Evolutionary conservation across 2,797 vertebrate species (phyloP).

Genomic region (Sebastes flavidus): DNA sequence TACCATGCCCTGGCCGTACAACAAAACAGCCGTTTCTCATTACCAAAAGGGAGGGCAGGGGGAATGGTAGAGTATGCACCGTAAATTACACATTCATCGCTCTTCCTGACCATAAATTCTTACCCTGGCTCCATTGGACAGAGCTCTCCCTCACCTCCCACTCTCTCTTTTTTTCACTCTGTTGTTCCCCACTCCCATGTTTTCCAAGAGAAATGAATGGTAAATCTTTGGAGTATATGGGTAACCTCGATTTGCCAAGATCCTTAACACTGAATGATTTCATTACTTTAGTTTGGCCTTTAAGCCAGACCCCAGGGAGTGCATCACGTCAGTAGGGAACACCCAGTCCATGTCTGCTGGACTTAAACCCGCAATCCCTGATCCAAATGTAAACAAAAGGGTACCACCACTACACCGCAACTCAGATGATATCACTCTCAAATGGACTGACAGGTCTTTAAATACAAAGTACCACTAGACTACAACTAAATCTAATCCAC

Average conservation of each 20-base stretch:
- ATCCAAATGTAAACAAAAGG: conserved; percentile 37
- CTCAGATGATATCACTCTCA: background rate
- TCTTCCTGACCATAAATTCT: conserved; percentile 84
- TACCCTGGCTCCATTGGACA: conserved; percentile 70
- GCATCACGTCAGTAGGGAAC: conserved; percentile 45
- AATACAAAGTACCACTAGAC: background rate
- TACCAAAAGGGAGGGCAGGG: conserved; percentile 80
- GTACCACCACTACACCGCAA: background rate
- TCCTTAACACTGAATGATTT: conserved; percentile 66
- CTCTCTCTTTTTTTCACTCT: conserved; percentile 52
- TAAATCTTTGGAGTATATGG: conserved; percentile 62
- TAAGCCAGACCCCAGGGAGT: conserved; percentile 31
- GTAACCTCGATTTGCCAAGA: conserved; percentile 59
- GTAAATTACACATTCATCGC: conserved; percentile 84
- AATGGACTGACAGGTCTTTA: background rate
- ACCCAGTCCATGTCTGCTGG: conserved; percentile 35
- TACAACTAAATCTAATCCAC: background rate
- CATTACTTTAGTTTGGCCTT: conserved; percentile 66
- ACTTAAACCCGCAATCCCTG: conserved; percentile 27
- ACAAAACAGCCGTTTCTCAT: conserved; percentile 86
- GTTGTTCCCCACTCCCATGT: conserved; percentile 46
- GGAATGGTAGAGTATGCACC: conserved; percentile 78
- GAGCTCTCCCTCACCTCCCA: conserved; percentile 72
- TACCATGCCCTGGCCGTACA: conserved; percentile 68
- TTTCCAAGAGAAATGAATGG: conserved; percentile 66